These are phyloP conservation scores for Dicrurus megarhynchus DNA, from an alignment of 2,113 vertebrate genomes.

Conservation along the genomic window DNA sequence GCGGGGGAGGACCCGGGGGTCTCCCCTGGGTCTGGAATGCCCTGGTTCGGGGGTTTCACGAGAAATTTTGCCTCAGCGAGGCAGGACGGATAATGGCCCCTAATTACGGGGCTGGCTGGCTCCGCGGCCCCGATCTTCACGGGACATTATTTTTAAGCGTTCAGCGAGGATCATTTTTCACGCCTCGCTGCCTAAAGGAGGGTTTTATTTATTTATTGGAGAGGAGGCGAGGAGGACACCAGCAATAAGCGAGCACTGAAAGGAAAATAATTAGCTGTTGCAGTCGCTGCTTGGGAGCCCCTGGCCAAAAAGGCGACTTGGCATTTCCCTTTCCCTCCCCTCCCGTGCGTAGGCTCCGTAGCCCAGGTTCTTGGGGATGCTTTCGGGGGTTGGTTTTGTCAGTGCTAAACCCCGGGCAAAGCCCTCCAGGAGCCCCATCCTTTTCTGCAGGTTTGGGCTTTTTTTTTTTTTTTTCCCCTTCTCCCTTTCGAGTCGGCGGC, in stretches of 20 bases:
- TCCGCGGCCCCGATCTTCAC: constrained; percentile 35
- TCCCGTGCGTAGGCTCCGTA: background rate
- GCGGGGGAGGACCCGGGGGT: background rate
- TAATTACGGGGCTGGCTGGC: constrained; percentile 3
- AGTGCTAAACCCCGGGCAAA: background rate
- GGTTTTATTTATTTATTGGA: constrained; percentile 48
- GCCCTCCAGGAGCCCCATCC: background rate
- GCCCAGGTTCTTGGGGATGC: background rate
- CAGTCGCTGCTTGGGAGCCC: background rate
- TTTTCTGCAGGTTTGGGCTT: background rate
- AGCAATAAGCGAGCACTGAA: constrained; percentile 15
- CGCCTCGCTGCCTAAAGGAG: constrained; percentile 39
- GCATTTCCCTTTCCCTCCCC: background rate
- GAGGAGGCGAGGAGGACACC: constrained; percentile 20
- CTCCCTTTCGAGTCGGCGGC: background rate
- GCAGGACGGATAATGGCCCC: background rate
- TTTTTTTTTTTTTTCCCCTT: accelerated
- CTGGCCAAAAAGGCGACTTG: constrained; percentile 9
- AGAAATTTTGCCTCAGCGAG: background rate
- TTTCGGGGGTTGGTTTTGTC: background rate
- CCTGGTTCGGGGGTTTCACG: background rate
- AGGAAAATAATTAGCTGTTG: constrained; percentile 44
- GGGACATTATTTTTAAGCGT: constrained; percentile 61
- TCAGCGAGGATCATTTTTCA: constrained; percentile 40
- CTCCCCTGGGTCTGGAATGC: background rate